Base-by-base conservation (phyloP, 2,113 vertebrate genomes). In the Odontesthes bonariensis region DNA sequence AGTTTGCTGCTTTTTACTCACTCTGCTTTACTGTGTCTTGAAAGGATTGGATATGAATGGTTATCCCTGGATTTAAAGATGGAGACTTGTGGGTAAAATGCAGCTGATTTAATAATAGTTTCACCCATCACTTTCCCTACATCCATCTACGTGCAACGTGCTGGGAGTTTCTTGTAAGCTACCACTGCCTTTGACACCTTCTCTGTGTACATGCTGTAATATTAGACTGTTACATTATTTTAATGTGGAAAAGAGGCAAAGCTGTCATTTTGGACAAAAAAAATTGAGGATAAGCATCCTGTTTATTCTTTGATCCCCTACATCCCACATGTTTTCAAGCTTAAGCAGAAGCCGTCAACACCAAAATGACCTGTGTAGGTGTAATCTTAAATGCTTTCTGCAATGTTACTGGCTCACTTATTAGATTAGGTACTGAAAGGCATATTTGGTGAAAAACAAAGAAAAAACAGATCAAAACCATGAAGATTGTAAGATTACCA, bases 281-380 rank as follows among this genome's bases (percentile, higher is more conserved):
- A 57, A 87, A 66, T 47, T 42, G 56, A 73, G 49, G 22, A 46
- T 77, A 71, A 86, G 71, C 74, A 63, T 60, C 52, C 51, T 73
- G 64, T 75, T 58, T 58, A 69, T 67, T 61, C 52, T 74, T 67
- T 88, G 38, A 86, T 84, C 75, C 75, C 13, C 19, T 55, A 16
- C 44, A 55, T 77, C 73, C 63, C 78, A 53, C 79, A 66, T 88
- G 78, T 81, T 88, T 84, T 73, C 55, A 81, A 61, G 60, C 62
- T 70, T 65, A 73, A 86, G 40, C 81, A 79, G 69, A 82, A 32
- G 71, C 56, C 49, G 65, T 78, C 85, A 88, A 86, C 82, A 68
- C 75, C 57, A 58, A 77, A 79, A 76, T 77, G 56, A 82, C 70
- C 78, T 69, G 7, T 83, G 73, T 53, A 33, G 74, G 47, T 68